Evolutionary conservation across 2,888 invertebrate genomes (phyloP).

Genomic region (Drosophila anomelani): DNA sequence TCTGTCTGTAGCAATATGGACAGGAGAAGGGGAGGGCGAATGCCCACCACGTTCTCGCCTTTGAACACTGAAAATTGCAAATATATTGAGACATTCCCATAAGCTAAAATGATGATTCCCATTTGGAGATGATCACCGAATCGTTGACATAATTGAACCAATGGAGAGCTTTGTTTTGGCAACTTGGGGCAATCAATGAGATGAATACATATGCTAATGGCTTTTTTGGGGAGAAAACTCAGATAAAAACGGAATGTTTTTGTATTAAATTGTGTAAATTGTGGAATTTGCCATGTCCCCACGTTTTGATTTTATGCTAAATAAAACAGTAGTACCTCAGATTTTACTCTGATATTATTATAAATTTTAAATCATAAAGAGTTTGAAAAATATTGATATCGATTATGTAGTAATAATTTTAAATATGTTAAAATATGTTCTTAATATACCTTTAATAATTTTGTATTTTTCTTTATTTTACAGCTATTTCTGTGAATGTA

Average conservation of each 20-base stretch:
- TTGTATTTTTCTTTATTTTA: conserved; percentile 32
- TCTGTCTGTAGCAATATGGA: conserved; percentile 2
- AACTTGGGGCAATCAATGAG: conserved; percentile 13
- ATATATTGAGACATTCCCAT: conserved; percentile 43
- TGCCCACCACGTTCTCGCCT: neutral
- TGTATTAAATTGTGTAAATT: neutral
- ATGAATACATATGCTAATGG: conserved; percentile 15
- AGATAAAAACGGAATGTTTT: neutral
- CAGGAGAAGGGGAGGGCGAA: neutral
- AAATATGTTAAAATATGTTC: no score
- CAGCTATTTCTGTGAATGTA: conserved; percentile 60
- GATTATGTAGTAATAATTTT: no score
- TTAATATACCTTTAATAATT: neutral
- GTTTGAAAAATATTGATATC: no score
- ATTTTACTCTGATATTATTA: neutral
- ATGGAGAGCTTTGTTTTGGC: conserved; percentile 37
- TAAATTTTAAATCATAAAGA: no score
- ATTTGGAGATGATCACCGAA: conserved; percentile 22
- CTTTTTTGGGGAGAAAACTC: neutral
- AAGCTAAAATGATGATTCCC: conserved; percentile 41
- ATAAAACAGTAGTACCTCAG: neutral
- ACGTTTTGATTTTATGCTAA: neutral
- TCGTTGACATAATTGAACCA: conserved; percentile 41
- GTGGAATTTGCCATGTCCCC: neutral
- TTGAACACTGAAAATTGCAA: conserved; percentile 34